Evolutionary conservation across 2,113 vertebrate species (phyloP).

Genomic region (Lepus timidus): DNA sequence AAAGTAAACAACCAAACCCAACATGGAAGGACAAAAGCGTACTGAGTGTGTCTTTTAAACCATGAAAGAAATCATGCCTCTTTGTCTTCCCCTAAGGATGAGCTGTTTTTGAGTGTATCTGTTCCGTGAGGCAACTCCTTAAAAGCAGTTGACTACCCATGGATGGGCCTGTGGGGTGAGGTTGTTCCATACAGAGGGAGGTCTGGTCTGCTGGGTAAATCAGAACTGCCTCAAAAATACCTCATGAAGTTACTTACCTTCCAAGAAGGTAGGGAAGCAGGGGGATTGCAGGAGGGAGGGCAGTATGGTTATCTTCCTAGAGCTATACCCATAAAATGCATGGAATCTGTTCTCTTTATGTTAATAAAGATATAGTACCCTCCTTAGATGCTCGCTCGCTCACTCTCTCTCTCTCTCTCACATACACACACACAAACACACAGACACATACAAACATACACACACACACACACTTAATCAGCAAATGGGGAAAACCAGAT

Average conservation of each 20-base stretch:
- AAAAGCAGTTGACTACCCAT: neutral
- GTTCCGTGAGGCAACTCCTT: neutral
- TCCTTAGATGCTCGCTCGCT: neutral
- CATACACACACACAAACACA: no score
- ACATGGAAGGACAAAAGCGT: neutral
- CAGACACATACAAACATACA: neutral
- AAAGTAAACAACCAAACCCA: neutral
- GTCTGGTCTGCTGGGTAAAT: neutral
- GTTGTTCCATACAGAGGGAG: neutral
- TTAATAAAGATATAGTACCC: no score
- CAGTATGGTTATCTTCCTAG: no score
- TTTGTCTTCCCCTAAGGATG: neutral
- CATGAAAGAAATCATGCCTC: neutral
- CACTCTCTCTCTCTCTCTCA: no score
- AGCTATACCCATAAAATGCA: no score
- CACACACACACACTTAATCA: neutral
- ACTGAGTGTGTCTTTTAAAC: conserved; percentile 39
- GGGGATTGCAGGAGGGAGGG: no score
- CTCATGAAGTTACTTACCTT: no score
- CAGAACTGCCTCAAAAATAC: neutral
- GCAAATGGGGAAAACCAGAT: neutral
- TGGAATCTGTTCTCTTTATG: no score
- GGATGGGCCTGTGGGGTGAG: neutral
- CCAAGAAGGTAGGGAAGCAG: no score
- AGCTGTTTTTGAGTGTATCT: neutral